Base-by-base conservation (phyloP, 2,797 vertebrate genomes). In the Centroberyx gerrardi region DNA sequence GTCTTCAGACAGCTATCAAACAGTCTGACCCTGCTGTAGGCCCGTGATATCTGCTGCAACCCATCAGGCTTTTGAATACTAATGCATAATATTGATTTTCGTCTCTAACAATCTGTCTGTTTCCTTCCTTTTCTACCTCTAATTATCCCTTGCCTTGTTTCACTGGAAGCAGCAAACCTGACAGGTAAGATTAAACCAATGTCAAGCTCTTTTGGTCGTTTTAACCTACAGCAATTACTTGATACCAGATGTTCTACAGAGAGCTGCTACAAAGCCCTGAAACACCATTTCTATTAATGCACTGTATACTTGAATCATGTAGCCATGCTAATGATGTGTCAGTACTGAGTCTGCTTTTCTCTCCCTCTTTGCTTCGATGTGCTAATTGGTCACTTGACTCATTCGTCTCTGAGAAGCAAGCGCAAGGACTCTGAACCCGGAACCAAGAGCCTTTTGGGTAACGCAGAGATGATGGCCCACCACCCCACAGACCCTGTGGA, bases 401-500 rank as follows among this genome's bases (percentile, higher is more conserved):
- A 65, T 55, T 75, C 81, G 68, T 85, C 46, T 86, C 77, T 84
- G 59, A 90, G 88, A 92, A 99, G 98, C 88, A 99, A 99, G 92
- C 94, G 98, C 74, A 99, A 99, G 82, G 97, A 98, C 79, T 98
- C 97, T 0, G 98, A 98, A 87, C 97, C 98, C 0, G 95, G 97
- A 74, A 98, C 97, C 65, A 99, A 99, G 88, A 99, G 98, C 83
- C 96, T 99, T 55, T 86, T 99, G 86, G 97, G 96, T 92, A 98
- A 99, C 0, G 97, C 96, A 0, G 98, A 99, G 78, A 97, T 97
- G 69, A 93, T 98, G 80, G 96, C 98, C 2, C 97, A 99, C 86
- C 97, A 99, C 90, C 97, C 98, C 0, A 99, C 98, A 18, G 98
- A 99, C 90, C 98, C 98, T 0, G 98, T 99, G 83, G 98, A 99